Base-by-base conservation (phyloP, 1,140 invertebrate genomes). In the Alviniconcha marisindica region DNA sequence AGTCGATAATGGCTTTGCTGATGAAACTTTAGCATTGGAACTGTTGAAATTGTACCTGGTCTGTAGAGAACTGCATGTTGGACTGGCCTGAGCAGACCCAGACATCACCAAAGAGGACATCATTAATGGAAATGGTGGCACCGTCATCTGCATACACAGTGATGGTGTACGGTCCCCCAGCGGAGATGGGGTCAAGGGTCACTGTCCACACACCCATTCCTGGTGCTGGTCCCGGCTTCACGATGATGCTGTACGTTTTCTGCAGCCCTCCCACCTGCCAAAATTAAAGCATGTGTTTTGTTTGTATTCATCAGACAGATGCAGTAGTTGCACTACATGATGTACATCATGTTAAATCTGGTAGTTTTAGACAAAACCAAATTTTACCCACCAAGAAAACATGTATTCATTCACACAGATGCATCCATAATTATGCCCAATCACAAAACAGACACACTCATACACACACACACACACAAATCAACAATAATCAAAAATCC, bases 41-140 rank as follows among this genome's bases (percentile, higher is more conserved):
- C n/a, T n/a, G n/a, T n/a, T n/a, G n/a, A 12, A 66, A 31, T 12
- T 33, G 15, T 83, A 88, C 89, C 87, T 84, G 63, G 14, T 48
- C 38, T 15, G 87, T 60, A 4, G 86, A 88, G 66, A 91, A 90
- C 81, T 89, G 83, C 92, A 92, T 92, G 74, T 92, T 92, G 54
- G 90, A 91, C 71, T 92, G 91, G 38, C 92, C 92, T 15, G 88
- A 90, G 81, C 92, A 92, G 1, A 92, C 40, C 90, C 91, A 92
- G 1, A 92, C 91, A 84, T 92, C 92, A 5, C 92, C 92, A 89
- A 92, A 92, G 44, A 90, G 66, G 21, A 92, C 91, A 83, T 91
- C 87, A 18, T 66, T 74, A 10, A 92, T 56, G 1, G 40, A 77
- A 28, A 92, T 81, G 21, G 42, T 71, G 21, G 66, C 81, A 2